Evolutionary conservation across 2,888 invertebrate genomes (phyloP).

Genomic region (Cremastinae sp.): DNA sequence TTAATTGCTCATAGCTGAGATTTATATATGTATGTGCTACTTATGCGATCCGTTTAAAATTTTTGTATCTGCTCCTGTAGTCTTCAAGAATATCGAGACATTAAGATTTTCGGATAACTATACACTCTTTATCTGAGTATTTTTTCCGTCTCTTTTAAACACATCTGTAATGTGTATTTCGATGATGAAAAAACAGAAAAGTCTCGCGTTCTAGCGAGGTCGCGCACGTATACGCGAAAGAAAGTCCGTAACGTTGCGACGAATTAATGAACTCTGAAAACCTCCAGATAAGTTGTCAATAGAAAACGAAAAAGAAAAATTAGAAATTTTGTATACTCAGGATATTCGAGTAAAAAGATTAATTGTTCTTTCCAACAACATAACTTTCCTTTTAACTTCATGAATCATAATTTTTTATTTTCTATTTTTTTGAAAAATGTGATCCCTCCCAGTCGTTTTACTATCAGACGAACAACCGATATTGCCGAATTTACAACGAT

Average conservation of each 20-base stretch:
- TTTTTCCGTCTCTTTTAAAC: slow-evolving; percentile 32
- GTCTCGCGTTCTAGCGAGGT: slow-evolving; percentile 38
- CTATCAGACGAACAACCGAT: not conserved
- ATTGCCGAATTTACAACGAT: not conserved
- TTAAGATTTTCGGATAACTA: slow-evolving; percentile 55
- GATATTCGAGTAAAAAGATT: too few relatives aligned
- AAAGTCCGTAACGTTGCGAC: slow-evolving; percentile 31
- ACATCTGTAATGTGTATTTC: slow-evolving; percentile 35
- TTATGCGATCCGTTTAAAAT: too few relatives aligned
- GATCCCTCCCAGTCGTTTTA: not conserved
- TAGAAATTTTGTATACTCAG: slow-evolving; percentile 5
- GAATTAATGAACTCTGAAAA: slow-evolving; percentile 46
- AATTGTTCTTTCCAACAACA: too few relatives aligned
- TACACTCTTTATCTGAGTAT: not conserved
- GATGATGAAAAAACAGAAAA: slow-evolving; percentile 53
- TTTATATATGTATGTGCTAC: too few relatives aligned
- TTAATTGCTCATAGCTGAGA: too few relatives aligned
- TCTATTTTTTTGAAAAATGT: too few relatives aligned
- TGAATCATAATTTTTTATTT: too few relatives aligned
- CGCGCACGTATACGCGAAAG: slow-evolving; percentile 38
- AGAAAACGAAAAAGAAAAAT: slow-evolving; percentile 14
- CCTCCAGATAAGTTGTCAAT: slow-evolving; percentile 17
- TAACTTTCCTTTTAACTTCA: too few relatives aligned
- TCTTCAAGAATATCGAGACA: slow-evolving; percentile 11
- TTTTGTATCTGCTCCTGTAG: too few relatives aligned